Evolutionary conservation across 2,888 invertebrate genomes (phyloP), one percentile per base, ranked within the genome.

Genomic region (Dynastes grantii): DNA sequence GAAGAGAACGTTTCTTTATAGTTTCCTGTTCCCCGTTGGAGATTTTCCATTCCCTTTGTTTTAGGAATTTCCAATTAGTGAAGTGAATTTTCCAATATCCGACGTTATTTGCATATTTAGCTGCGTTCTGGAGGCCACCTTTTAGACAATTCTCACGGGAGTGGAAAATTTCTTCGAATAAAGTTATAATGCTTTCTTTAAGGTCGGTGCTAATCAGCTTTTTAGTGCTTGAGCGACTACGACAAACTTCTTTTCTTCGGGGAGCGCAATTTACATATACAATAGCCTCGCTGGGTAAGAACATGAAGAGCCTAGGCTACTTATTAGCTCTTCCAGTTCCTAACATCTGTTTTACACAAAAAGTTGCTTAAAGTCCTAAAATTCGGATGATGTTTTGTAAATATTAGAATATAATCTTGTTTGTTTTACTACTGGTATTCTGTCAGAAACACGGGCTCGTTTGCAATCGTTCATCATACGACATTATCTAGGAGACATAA

Each of bases 21-120:
- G 4, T 27, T 16, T 58, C 1, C 55, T 1, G 6, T 22, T 16
- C 55, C 6, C 22, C 2, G 22, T 22, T 9, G 61, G 27, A 22
- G 11, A 29, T 27, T 61, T 61, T 29, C 61, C 6, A 27, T 22
- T 58, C 16, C 3, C 13, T 8, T 9, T 55, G 63, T 32, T 29
- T 32, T 11, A 63, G 13, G 11, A 63, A 29, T 32, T 32, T 63
- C 61, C 63, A 63, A 27, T 32, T 32, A 29, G 63, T 2, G 55
- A 29, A 55, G 16, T 22, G 32, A 32, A 32, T 63, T 16, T 63
- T 63, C 29, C 63, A 63, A 63, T 63, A 63, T 63, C 63, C 32
- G 63, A 63, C 22, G 63, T 29, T 29, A 63, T 63, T 63, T 63
- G 55, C 27, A 63, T 63, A 63, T 63, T 63, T 32, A 29, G 63